Conservation (phyloP, 2,797 vertebrate species). For the Tokudaia tokunoshimensis region DNA sequence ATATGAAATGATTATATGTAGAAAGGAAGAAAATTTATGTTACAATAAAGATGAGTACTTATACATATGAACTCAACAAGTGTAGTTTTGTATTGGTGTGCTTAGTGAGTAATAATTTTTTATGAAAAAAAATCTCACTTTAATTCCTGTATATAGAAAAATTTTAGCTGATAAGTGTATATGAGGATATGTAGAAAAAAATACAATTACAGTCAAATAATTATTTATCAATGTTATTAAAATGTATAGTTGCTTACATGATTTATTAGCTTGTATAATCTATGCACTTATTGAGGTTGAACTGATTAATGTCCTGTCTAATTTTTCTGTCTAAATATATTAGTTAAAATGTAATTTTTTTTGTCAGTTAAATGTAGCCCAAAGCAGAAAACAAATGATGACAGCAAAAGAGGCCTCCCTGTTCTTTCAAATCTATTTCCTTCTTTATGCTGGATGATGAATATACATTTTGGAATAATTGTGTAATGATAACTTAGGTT, state of each 20-base stretch:
- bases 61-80: not conserved
- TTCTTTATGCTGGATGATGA: not conserved
- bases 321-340: conserved; percentile 58
- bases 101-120: conserved; percentile 11
- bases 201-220: conserved; percentile 61
- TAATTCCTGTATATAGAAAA: conserved; percentile 43
- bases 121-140: conserved; percentile 20
- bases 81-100: not conserved
- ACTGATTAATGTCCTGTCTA: conserved; percentile 69
- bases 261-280: conserved; percentile 53
- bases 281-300: conserved; percentile 62
- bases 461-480: not conserved
- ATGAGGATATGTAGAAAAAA: conserved; percentile 32
- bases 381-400: conserved; percentile 66
- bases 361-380: conserved; percentile 49
- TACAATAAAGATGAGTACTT: not conserved
- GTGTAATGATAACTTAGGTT: not conserved
- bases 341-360: conserved; percentile 65
- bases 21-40: not conserved
- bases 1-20: not conserved
- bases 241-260: conserved; percentile 52
- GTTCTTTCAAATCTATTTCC: conserved; percentile 34
- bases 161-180: not conserved
- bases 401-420: not conserved
- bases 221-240: conserved; percentile 65